Evolutionary conservation across 2,888 invertebrate species (phyloP), one percentile per base, ranked within the genome.

Genomic region (Lamellibrachia columna): DNA sequence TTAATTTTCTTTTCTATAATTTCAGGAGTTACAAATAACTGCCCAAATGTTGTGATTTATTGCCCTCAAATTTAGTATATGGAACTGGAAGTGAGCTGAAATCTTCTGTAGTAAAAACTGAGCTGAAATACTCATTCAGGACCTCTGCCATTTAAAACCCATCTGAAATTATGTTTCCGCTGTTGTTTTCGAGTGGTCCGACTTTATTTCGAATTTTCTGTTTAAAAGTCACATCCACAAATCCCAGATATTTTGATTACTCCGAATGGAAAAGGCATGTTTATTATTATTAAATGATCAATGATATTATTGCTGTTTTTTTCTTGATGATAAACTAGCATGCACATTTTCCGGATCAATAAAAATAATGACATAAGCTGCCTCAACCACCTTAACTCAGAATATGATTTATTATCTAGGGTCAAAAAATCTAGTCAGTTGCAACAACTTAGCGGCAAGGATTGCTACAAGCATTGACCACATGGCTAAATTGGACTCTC

Each of bases 381-480:
- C 75, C 75, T 75, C 15, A 75, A 75, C 15, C 75, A 75, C 75
- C 75, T 40, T 75, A 22, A 75, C 75, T 22, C 22, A 15, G 6
- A 15, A 22, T 75, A 22, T 3, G 11, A n/a, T 75, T 75, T 22
- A 75, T n/a, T 75, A 6, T 75, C 22, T 2, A 6, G 75, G 75
- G n/a, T 22, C 75, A 75, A 0, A 75, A 75, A 75, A 75, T 6
- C 75, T 75, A 75, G 22, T 75, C 3, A 75, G 22, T 75, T 75
- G 75, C 75, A 75, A 75, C n/a, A 75, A 75, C n/a, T 75, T 75
- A 75, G 75, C 75, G 75, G 75, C 75, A 75, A 75, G 75, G 75
- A 75, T 75, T 75, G 75, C 22, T 75, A 75, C 75, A 75, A 75
- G 6, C 75, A 75, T 75, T 75, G 75, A 75, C 75, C 15, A 75